Evolutionary conservation across 2,113 vertebrate species (phyloP).

Genomic region (Passer montanus): DNA sequence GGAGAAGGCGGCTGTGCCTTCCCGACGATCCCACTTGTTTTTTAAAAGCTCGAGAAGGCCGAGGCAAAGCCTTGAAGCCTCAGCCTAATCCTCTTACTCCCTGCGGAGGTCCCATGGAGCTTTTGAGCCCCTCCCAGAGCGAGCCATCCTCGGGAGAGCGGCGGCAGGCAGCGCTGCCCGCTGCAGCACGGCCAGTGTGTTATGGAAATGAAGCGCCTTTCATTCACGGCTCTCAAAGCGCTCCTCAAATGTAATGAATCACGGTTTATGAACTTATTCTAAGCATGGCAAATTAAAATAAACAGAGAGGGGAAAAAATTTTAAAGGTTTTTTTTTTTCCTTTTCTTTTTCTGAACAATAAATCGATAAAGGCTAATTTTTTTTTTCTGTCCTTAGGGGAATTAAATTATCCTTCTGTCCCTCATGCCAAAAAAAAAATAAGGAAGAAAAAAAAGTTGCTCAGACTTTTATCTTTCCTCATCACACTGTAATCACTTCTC

Average conservation of each 20-base stretch:
- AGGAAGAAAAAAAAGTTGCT: slow-evolving; percentile 44
- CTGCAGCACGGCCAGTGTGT: slow-evolving; percentile 7
- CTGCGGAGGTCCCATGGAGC: not conserved
- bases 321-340: slow-evolving; percentile 46
- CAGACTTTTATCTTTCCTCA: slow-evolving; percentile 71
- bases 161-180: slow-evolving; percentile 19
- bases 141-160: slow-evolving; percentile 30
- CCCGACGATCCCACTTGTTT: not conserved
- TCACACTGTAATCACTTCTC: slow-evolving; percentile 73
- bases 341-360: slow-evolving; percentile 19
- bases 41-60: not conserved
- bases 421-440: not conserved
- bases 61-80: slow-evolving; percentile 26
- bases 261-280: slow-evolving; percentile 66
- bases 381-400: slow-evolving; percentile 33
- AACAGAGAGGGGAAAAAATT: slow-evolving; percentile 46
- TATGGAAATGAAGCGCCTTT: slow-evolving; percentile 59
- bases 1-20: not conserved
- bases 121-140: not conserved
- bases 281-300: slow-evolving; percentile 64
- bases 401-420: slow-evolving; percentile 55
- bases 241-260: slow-evolving; percentile 62
- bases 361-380: slow-evolving; percentile 47
- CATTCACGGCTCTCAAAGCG: slow-evolving; percentile 56
- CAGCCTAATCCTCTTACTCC: slow-evolving; percentile 57